Base-by-base conservation (phyloP, 1,140 invertebrate genomes). In the Cydia fagiglandana region DNA sequence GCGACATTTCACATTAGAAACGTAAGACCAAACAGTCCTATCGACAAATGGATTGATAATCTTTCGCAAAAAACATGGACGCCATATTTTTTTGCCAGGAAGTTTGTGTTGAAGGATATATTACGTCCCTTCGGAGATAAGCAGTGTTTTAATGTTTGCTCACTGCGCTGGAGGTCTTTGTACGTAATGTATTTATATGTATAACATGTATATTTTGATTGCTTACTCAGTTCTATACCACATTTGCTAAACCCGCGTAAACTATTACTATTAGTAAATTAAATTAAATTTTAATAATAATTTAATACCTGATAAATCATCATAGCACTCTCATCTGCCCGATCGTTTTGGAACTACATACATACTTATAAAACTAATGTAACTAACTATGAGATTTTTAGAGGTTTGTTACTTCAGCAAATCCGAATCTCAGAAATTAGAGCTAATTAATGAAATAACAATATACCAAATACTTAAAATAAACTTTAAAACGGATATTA, bases 41-140 rank as follows among this genome's bases (percentile, higher is more conserved):
- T 70, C 66, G 66, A 17, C 66, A 70, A 61, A 61, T 61, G 34
- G 66, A 70, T 38, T 70, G 34, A 61, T 61, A 61, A 70, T 38
- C 30, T 17, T 70, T 34, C 28, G 66, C 66, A 70, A 70, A 70
- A 70, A 70, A 70, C 30, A n/a, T n/a, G n/a, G 34, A 70, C 66
- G 66, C 66, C 66, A 70, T 70, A n/a, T 45, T 70, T 70, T 64
- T 38, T 70, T 70, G 56, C 56, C 66, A 38, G 34, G 66, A 38
- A 17, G 30, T 34, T 38, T 17, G 30, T 70, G 66, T 20, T 70
- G 66, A 70, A 38, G 66, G 66, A 70, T 70, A 70, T 70, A 70
- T 70, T 34, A 38, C 0, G 64, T 70, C 30, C 34, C 30, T 70
- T 70, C 38, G 30, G 56, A 17, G 66, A 70, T 70, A 70, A 70